Base-by-base conservation (phyloP, 2,113 vertebrate species). In the Menura novaehollandiae region DNA sequence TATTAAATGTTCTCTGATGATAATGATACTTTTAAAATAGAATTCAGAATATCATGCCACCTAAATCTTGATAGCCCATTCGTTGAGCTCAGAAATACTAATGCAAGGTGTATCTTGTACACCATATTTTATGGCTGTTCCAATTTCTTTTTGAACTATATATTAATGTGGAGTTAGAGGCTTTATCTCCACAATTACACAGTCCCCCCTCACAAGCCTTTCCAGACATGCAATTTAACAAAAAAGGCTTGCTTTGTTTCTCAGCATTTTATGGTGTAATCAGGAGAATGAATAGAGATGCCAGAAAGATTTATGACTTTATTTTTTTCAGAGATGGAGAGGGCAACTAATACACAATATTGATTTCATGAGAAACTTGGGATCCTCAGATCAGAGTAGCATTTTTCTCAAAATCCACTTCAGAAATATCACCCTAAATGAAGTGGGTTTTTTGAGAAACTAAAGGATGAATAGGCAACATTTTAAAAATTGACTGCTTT, bases 11-110 rank as follows among this genome's bases (percentile, higher is more conserved):
- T 81, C 69, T 88, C 79, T 88, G 53, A 75, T 84, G 39, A 80
- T 75, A 88, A 91, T 77, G 44, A 88, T 82, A 69, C 35, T 80
- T 93, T 86, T 86, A 62, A 24, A 95, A 84, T 89, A 92, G 85
- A 89, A 93, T 67, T 78, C 37, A 56, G 88, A 94, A n/a, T 81
- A 84, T 71, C 86, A 79, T 84, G 79, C 82, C 78, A 92, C 80
- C 85, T 86, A 78, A 94, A 92, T 81, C 76, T 74, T 73, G 73
- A 80, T 37, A 88, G 79, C 23, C 72, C 76, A 39, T 75, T 90
- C 68, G 64, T 81, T 71, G n/a, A 72, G 64, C 76, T 87, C 73
- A 85, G 68, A 94, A 94, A 94, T 39, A 24, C 26, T 93, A 94
- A 85, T 75, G 63, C 30, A 71, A 77, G 35, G 26, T 58, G 16